Evolutionary conservation across 2,888 invertebrate genomes (phyloP).

Genomic region (Dynastes maya): DNA sequence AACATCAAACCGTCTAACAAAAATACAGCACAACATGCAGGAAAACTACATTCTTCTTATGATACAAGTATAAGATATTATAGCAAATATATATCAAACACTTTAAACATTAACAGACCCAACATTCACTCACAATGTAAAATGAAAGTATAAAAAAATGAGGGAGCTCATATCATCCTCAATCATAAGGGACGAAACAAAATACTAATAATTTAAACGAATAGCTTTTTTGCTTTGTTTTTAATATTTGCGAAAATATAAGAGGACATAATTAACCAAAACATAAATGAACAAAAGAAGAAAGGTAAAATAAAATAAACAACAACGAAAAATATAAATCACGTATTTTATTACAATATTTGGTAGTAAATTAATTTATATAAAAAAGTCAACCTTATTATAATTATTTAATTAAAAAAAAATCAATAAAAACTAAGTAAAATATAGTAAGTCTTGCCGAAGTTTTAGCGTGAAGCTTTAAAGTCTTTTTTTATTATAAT

Average conservation of each 20-base stretch:
- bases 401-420: slow-evolving; percentile 24
- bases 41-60: slow-evolving; percentile 60
- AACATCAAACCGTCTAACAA: slow-evolving; percentile 62
- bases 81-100: neutral
- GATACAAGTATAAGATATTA: neutral
- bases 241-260: neutral
- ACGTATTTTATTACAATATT: slow-evolving; percentile 72
- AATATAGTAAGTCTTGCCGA: slow-evolving; percentile 39
- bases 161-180: neutral
- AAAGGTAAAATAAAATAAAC: slow-evolving; percentile 64
- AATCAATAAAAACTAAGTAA: slow-evolving; percentile 15
- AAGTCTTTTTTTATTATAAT: neutral
- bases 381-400: slow-evolving; percentile 63
- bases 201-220: neutral
- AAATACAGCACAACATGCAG: slow-evolving; percentile 63
- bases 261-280: too few relatives aligned
- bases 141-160: slow-evolving; percentile 34
- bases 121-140: slow-evolving; percentile 9
- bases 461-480: slow-evolving; percentile 11
- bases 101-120: slow-evolving; percentile 31
- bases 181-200: neutral
- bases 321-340: slow-evolving; percentile 69
- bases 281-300: slow-evolving; percentile 47
- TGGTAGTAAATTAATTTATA: slow-evolving; percentile 71
- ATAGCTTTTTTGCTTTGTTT: neutral